Conservation (phyloP, 1,140 invertebrate genomes). For the Sinella curviseta region DNA sequence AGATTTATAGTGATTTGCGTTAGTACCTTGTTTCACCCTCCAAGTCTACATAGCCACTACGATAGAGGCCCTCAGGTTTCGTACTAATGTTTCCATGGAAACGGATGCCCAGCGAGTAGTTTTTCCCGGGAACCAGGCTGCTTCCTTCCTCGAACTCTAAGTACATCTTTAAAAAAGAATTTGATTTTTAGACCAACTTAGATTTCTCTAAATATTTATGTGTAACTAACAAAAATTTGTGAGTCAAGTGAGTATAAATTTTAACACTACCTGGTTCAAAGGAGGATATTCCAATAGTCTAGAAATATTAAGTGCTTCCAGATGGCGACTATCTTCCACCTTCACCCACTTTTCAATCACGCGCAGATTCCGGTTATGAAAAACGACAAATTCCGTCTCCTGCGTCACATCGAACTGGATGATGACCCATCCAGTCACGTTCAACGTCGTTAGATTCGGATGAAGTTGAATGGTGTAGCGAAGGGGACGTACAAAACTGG, state of each 20-base stretch:
- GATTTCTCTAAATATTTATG: too few relatives aligned
- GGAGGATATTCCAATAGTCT: slow-evolving; percentile 76
- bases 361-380: slow-evolving; percentile 86
- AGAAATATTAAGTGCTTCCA: slow-evolving; percentile 69
- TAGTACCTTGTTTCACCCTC: slow-evolving; percentile 76
- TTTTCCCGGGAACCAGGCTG: slow-evolving; percentile 63
- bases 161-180: slow-evolving; percentile 62
- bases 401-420: slow-evolving; percentile 66
- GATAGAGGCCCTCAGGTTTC: slow-evolving; percentile 87
- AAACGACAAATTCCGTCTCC: slow-evolving; percentile 83
- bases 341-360: slow-evolving; percentile 69
- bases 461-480: slow-evolving; percentile 88
- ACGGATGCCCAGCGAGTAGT: slow-evolving; percentile 80
- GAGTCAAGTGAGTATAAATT: not conserved
- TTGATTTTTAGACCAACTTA: too few relatives aligned
- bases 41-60: slow-evolving; percentile 77
- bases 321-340: slow-evolving; percentile 51
- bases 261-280: slow-evolving; percentile 66
- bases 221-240: too few relatives aligned
- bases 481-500: slow-evolving; percentile 73
- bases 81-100: slow-evolving; percentile 77
- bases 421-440: slow-evolving; percentile 64
- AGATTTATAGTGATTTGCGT: not conserved
- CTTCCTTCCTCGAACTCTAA: slow-evolving; percentile 70
- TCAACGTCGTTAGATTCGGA: slow-evolving; percentile 86